Base-by-base conservation (phyloP, 2,888 invertebrate species). In the Callimorpha dominula region DNA sequence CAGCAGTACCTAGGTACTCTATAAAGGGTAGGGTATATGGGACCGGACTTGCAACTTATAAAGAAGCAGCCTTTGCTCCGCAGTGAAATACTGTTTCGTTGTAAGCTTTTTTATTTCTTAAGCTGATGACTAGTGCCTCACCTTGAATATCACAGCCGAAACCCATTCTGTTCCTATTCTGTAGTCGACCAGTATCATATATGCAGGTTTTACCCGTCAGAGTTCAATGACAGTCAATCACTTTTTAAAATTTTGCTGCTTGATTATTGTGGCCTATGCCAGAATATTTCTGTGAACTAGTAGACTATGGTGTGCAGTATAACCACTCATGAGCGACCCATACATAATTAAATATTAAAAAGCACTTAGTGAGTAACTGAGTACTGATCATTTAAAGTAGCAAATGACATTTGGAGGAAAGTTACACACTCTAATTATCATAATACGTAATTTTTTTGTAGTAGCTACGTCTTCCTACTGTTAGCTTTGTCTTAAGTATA, bases 401-500 rank as follows among this genome's bases (percentile, higher is more conserved):
- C 14, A 2, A 2, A 7, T 20, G 20, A 57, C 20, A 11, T 57
- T 57, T 57, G 12, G 57, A 31, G 7, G 7, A 60, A 60, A 31
- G 57, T 20, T 31, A 60, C 12, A 60, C 14, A 60, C 57, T 31
- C 20, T 20, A 60, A 60, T 60, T 31, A 60, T 60, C 31, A 12
- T 31, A 31, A 31, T 60, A 60, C 60, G 14, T 31, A 60, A 12
- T 14, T 12, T 14, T 31, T 60, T 31, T 31, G 31, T 60, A 60
- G 14, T 14, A 42, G 42, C 52, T 54, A 68, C 42, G 43, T 67
- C 54, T 43, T 54, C 42, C 20, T 54, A 42, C 67, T 46, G 42
- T 43, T 46, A 40, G 40, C n/a, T 67, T 52, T 31, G 60, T 60
- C 46, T 68, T 42, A 40, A 52, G 42, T 63, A 46, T 68, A n/a